These are phyloP conservation scores for Lottia gigantea DNA, from an alignment of 2,888 invertebrate genomes.

Conservation along the genomic window DNA sequence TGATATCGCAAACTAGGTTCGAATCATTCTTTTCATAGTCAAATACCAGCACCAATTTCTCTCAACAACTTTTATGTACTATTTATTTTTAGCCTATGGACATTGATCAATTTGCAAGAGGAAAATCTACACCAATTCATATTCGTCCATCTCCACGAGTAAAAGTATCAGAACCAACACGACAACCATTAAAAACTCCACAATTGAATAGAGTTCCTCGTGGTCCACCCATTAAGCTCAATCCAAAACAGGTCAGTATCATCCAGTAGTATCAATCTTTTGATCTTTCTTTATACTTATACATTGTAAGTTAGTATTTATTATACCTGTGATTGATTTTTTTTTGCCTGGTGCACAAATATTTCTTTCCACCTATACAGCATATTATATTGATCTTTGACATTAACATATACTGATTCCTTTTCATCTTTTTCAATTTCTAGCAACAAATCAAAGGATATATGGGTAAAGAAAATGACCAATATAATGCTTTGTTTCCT, in stretches of 20 bases:
- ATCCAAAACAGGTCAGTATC: conserved; percentile 18
- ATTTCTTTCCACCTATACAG: too few species aligned
- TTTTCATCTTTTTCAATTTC: neutral
- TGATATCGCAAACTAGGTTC: too few species aligned
- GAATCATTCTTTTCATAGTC: too few species aligned
- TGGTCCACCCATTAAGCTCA: conserved; percentile 36
- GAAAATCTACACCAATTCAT: conserved; percentile 35
- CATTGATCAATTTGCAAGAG: conserved; percentile 4
- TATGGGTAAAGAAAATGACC: conserved; percentile 10
- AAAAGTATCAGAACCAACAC: conserved; percentile 25
- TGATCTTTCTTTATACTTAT: too few species aligned
- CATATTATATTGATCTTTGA: neutral
- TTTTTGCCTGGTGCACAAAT: too few species aligned
- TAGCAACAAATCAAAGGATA: neutral
- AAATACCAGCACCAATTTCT: too few species aligned
- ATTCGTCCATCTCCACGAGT: conserved; percentile 44
- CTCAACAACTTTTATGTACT: neutral
- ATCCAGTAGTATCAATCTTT: too few species aligned
- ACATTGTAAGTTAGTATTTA: too few species aligned
- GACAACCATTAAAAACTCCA: conserved; percentile 23
- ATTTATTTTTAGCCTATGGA: conserved; percentile 12
- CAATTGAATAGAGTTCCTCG: conserved; percentile 37
- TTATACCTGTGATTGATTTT: too few species aligned
- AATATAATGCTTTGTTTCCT: conserved; percentile 13
- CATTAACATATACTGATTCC: neutral